Evolutionary conservation across 2,888 invertebrate species (phyloP), one percentile per base, ranked within the genome.

Genomic region (Heliconius charithonia): DNA sequence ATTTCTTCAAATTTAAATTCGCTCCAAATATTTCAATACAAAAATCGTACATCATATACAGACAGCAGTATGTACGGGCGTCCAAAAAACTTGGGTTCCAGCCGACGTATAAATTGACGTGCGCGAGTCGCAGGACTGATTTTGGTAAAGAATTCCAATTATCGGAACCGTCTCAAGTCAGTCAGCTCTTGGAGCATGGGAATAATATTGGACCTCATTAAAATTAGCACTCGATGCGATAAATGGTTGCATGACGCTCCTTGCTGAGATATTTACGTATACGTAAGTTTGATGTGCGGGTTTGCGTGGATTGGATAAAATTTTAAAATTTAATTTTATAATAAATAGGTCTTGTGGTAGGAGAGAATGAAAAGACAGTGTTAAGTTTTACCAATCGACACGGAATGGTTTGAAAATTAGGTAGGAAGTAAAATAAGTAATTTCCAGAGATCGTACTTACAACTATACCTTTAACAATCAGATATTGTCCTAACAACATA

Each of bases 171-270:
- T 63, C 74, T 67, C 32, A 51, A 59, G 51, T 51, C 51, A 51
- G 51, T 51, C 19, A 22, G 51, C 75, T 67, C 69, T 65, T 75
- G 74, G 72, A 73, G 80, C 78, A 76, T 80, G 79, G 75, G 81
- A 84, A 82, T 83, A 83, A 82, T 82, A 82, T 81, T 69, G 79
- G 78, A 85, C 84, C 87, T 86, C 88, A 86, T 89, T 89, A 88
- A 89, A 90, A 89, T 91, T 89, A 87, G 87, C 87, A 83, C 82
- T 84, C 81, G 80, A 82, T 81, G 81, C 85, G 83, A 82, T 83
- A 86, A 87, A 87, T 83, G 86, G 87, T 84, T 85, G 84, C 84
- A 84, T 80, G 81, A 80, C 80, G 81, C 81, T 79, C 81, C 81
- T 81, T 80, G 71, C 80, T 67, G 82, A 79, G 81, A 83, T 78